Conservation (phyloP, 2,888 invertebrate species). For the Cerastis rubricosa region DNA sequence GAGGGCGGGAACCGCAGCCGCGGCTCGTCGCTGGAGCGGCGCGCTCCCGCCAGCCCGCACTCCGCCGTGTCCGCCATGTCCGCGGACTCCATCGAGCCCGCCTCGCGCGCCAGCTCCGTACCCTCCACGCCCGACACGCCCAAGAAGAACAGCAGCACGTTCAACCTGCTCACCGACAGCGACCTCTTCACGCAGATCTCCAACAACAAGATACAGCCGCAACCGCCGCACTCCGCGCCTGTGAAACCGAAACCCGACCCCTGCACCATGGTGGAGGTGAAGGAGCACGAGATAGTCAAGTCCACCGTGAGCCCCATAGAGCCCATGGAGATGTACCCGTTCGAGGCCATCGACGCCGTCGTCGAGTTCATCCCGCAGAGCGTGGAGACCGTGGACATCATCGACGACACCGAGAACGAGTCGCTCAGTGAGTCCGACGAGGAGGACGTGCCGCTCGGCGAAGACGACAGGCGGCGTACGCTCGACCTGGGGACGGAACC, state of each 20-base stretch:
- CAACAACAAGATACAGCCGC: conserved; percentile 80
- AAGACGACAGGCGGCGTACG: conserved; percentile 63
- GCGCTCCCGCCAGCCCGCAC: conserved; percentile 66
- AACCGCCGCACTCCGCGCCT: conserved; percentile 58
- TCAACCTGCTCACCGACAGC: conserved; percentile 92
- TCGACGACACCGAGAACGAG: conserved; percentile 89
- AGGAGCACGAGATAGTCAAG: conserved; percentile 93
- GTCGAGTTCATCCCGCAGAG: conserved; percentile 89
- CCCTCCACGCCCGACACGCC: conserved; percentile 81
- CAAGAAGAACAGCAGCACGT: conserved; percentile 90
- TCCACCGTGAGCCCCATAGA: conserved; percentile 89
- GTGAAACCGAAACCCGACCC: conserved; percentile 69
- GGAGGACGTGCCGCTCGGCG: conserved; percentile 66
- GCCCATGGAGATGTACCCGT: conserved; percentile 85
- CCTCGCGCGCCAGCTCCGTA: conserved; percentile 1
- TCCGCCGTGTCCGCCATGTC: conserved; percentile 67
- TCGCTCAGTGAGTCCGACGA: conserved; percentile 69
- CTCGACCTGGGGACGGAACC: conserved; percentile 81
- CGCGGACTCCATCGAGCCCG: conserved; percentile 2
- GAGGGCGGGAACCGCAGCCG: conserved; percentile 78
- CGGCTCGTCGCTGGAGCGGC: conserved; percentile 77
- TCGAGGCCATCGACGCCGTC: conserved; percentile 89
- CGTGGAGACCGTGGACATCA: conserved; percentile 90
- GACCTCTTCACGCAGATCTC: conserved; percentile 93
- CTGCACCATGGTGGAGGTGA: conserved; percentile 92